Evolutionary conservation across 2,888 invertebrate genomes (phyloP), one percentile per base, ranked within the genome.

Genomic region (Ectemnius continuus): DNA sequence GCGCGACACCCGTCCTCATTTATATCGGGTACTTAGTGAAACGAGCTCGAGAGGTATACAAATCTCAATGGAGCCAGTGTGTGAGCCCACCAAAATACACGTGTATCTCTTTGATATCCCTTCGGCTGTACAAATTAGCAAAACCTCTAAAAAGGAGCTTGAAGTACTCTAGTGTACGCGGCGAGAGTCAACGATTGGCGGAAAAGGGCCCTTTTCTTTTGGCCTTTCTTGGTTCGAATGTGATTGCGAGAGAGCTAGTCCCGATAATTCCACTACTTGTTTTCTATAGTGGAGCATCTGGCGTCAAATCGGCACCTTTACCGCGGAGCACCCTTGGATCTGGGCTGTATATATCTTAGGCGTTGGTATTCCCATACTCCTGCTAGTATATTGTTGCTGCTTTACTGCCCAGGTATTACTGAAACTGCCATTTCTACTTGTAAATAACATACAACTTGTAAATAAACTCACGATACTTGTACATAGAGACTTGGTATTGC

Each of bases 291-390:
- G 96, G 89, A 95, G 95, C 79, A 92, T 95, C 85, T 92, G 97
- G 91, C 94, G 94, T 87, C 95, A 95, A 85, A 91, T 96, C 85
- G 93, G 96, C 86, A 93, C 94, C 88, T 94, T 95, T 88, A 95
- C 97, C 76, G 95, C 95, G 85, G 95, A 96, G 78, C 94, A 96
- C 89, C 98, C 98, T 45, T 97, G 97, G 95, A 93, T 98, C 86
- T 98, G 97, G 95, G 97, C 94, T 61, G 94, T 97, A 67, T 96
- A 96, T 92, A 93, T 97, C 87, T 91, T 98, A 81, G 94, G 94
- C 72, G 91, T 95, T 86, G 95, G 96, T 87, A 91, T 97, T 72
- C 94, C 98, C 62, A 93, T 98, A 87, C 95, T 96, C 67, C 92
- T 96, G 86, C 90, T 96, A 88, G 93, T 97, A 86, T 97, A 97